Evolutionary conservation across 1,140 invertebrate genomes (phyloP), one percentile per base, ranked within the genome.

Genomic region (Apis laboriosa): DNA sequence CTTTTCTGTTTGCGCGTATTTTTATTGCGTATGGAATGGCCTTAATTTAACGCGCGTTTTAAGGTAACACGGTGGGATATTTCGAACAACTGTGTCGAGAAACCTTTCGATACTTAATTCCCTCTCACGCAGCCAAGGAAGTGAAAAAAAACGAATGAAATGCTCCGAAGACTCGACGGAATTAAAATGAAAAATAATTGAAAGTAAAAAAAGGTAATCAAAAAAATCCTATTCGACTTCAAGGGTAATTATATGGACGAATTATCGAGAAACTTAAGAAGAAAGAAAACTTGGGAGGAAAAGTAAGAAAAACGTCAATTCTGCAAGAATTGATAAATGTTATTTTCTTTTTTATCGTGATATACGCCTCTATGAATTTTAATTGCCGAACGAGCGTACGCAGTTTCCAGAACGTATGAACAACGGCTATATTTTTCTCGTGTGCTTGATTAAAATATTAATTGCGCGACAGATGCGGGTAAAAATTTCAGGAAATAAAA

Each of bases 391-490:
- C 66, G 67, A 84, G 17, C 81, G 68, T 17, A 9, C 76, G 64
- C 60, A 72, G 34, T 75, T 55, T 68, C n/a, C 84, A 63, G 56
- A 11, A 51, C 60, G 51, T 56, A 67, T 77, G 82, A 77, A 86
- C 68, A 77, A 28, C 55, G 34, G n/a, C 11, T 51, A 9, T 81
- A 71, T 53, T 73, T 73, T 80, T 84, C 71, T 34, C 15, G 60
- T 19, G 43, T 34, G 56, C 34, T n/a, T 72, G 66, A 80, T 84
- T 84, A 84, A 87, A 84, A 81, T 87, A 87, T 88, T 87, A 80
- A 87, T 88, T 81, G 72, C 77, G 49, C 77, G 73, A 76, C 72
- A 70, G 78, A 85, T 51, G 55, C 55, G 60, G 53, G 51, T 78
- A 24, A 86, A 86, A 86, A 82, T 28, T 77, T 56, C 63, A 77